A percentile compares a stretch with the other conserved stretches of the same genome.
These are phyloP conservation scores for Mastigias papua DNA, from an alignment of 30 jellyfish, hydroid and myxozoan genomes.

Conservation along the genomic window DNA sequence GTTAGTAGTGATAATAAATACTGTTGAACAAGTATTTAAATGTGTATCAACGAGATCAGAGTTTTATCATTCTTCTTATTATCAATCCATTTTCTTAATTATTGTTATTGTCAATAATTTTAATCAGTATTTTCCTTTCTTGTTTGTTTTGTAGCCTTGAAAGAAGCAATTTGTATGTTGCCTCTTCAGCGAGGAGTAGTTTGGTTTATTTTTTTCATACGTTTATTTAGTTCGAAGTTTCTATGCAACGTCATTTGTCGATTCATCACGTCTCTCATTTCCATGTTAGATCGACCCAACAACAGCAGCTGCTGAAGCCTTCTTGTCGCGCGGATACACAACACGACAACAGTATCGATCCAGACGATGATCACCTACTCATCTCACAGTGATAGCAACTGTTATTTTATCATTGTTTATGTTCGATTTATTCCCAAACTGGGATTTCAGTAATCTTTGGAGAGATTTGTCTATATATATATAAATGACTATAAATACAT, in stretches of 20 bases:
- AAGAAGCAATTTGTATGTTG: too few relatives aligned
- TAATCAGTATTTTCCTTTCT: too few relatives aligned
- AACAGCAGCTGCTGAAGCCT: slow-evolving; percentile 87
- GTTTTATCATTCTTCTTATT: too few relatives aligned
- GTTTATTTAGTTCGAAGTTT: too few relatives aligned
- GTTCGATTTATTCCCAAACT: background rate
- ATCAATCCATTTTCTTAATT: too few relatives aligned
- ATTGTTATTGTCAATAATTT: too few relatives aligned
- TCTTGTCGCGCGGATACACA: slow-evolving; percentile 62
- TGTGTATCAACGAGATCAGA: too few relatives aligned
- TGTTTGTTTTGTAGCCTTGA: too few relatives aligned
- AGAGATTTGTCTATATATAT: background rate
- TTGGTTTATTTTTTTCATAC: background rate
- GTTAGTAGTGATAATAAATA: too few relatives aligned
- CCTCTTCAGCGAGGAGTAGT: too few relatives aligned
- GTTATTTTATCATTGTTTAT: background rate
- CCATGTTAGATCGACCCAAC: slow-evolving; percentile 70
- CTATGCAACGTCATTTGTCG: too few relatives aligned
- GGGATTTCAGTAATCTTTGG: background rate
- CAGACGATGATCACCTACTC: slow-evolving; percentile 7
- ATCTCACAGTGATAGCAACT: background rate
- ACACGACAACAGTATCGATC: slow-evolving; percentile 61
- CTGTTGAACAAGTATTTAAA: too few relatives aligned
- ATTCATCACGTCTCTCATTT: background rate
- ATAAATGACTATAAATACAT: background rate